Evolutionary conservation across 2,888 invertebrate species (phyloP).

Genomic region (Leptinotarsa peninsularis): DNA sequence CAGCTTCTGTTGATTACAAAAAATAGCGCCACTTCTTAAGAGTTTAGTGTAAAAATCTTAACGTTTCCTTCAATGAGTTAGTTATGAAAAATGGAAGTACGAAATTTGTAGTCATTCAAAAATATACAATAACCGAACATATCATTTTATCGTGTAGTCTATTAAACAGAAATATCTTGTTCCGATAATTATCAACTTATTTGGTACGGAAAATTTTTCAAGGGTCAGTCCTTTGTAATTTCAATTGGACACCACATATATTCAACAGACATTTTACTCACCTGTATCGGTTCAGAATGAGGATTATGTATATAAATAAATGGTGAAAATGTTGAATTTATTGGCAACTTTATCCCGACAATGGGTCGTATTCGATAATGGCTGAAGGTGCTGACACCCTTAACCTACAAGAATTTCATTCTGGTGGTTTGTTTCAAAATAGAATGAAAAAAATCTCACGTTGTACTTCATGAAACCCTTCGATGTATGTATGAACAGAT

Average conservation of each 20-base stretch:
- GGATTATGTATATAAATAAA: conserved; percentile 96
- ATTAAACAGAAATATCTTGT: neutral
- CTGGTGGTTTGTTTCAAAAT: conserved; percentile 20
- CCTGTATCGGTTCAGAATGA: conserved; percentile 86
- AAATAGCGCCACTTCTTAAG: too few relatives aligned
- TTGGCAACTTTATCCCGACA: conserved; percentile 89
- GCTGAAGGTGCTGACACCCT: conserved; percentile 88
- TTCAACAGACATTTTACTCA: conserved; percentile 60
- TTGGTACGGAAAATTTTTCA: neutral
- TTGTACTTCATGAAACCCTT: conserved; percentile 90
- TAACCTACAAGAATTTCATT: conserved; percentile 71
- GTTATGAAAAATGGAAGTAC: too few relatives aligned
- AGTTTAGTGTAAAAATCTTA: too few relatives aligned
- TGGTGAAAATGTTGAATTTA: conserved; percentile 91
- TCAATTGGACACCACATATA: conserved; percentile 3
- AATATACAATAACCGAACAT: neutral
- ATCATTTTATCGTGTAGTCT: neutral
- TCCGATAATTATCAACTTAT: neutral
- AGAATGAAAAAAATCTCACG: conserved; percentile 66
- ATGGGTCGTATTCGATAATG: conserved; percentile 92
- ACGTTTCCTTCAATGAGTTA: too few relatives aligned
- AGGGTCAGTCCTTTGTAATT: neutral
- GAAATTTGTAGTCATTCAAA: too few relatives aligned
- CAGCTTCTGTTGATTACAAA: too few relatives aligned
- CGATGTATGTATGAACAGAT: conserved; percentile 93